Evolutionary conservation across 1,140 invertebrate species (phyloP), one percentile per base, ranked within the genome.

Genomic region (Drosophila gunungcola): DNA sequence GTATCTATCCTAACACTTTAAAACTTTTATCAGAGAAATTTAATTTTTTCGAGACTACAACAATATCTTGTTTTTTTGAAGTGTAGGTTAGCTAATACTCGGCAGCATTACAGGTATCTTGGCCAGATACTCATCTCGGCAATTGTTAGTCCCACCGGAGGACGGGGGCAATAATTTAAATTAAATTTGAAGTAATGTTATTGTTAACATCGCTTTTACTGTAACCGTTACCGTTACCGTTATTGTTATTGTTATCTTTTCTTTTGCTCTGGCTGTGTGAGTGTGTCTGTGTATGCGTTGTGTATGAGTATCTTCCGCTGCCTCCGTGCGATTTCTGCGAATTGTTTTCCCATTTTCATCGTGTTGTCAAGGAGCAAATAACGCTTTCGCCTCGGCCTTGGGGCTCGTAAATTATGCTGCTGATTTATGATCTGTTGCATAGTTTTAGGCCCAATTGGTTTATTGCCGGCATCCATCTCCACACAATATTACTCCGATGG

Each of bases 121-220:
- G 43, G 76, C 57, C 38, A 69, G 75, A 88, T 88, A 73, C 76
- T 74, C 84, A 88, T 88, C 83, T 57, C 32, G 42, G 62, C 83
- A 85, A 85, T 85, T 85, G 83, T 78, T 74, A 60, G 81, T 62
- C 46, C 58, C 56, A 38, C 13, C 34, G 16, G 56, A 10, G 38
- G 13, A 53, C 73, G 53, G 64, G 42, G 32, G 68, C 68, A 88
- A 89, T 88, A 86, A 88, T 83, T 88, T 88, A 89, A 88, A 89
- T 89, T 89, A 88, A 88, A 89, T 88, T 88, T 89, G 75, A 89
- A 80, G 79, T 83, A 89, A 88, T 88, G 83, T 88, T 88, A 88
- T 88, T 84, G 77, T 80, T 85, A 52, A 67, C 77, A 80, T 84
- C 80, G 83, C 72, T 62, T 63, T 73, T 76, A 84, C 61, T 84